Evolutionary conservation across 1,140 invertebrate species (phyloP).

Genomic region (Littorina saxatilis): DNA sequence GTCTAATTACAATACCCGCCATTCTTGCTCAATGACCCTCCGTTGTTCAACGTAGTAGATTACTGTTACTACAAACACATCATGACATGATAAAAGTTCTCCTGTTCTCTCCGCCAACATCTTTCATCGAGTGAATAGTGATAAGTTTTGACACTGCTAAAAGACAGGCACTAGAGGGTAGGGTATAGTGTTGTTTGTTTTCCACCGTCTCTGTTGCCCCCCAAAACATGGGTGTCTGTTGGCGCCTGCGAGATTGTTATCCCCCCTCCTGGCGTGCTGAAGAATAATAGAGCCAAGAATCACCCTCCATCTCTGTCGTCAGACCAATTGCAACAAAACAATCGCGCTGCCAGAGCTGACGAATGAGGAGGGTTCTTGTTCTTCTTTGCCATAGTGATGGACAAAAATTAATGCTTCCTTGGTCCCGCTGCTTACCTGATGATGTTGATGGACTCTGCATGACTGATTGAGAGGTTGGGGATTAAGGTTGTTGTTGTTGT

Average conservation of each 20-base stretch:
- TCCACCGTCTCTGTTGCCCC: not conserved
- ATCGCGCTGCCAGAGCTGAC: constrained; percentile 20
- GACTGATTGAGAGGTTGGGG: no score
- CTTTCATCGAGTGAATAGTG: not conserved
- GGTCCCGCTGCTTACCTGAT: not conserved
- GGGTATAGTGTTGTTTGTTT: constrained; percentile 12
- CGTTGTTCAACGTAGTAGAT: no score
- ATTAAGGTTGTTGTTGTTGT: not conserved
- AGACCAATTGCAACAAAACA: constrained; percentile 27
- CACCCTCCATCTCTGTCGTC: constrained; percentile 22
- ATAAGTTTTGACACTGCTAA: constrained; percentile 5
- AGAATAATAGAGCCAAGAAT: constrained; percentile 24
- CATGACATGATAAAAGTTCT: no score
- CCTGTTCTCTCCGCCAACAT: not conserved
- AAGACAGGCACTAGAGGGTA: not conserved
- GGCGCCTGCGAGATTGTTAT: constrained; percentile 4
- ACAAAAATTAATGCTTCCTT: not conserved
- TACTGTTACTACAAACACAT: no score
- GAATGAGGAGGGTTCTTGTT: no score
- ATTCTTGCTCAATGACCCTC: no score
- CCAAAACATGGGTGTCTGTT: not conserved
- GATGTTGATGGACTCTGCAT: no score
- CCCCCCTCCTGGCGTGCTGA: not conserved
- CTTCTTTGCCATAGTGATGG: not conserved
- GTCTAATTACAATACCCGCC: no score